Evolutionary conservation across 2,797 vertebrate species (phyloP).

Genomic region (Lithobates pipiens): DNA sequence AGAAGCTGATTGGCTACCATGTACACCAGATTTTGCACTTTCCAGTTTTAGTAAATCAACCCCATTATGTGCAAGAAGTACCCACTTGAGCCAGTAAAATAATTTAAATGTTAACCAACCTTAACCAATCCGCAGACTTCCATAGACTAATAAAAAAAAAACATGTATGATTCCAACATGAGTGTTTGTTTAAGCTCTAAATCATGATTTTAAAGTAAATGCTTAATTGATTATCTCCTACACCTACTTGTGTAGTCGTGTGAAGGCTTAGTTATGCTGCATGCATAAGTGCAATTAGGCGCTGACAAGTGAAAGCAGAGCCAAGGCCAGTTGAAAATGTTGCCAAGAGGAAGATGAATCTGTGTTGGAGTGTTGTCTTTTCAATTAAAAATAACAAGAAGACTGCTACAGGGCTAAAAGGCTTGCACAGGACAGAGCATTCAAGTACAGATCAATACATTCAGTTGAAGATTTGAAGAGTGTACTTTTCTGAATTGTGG

Average conservation of each 20-base stretch:
- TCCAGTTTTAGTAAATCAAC: no score
- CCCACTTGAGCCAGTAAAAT: no score
- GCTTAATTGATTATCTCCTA: background rate
- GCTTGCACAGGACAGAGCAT: conserved; percentile 28
- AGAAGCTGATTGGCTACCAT: no score
- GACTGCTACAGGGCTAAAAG: conserved; percentile 29
- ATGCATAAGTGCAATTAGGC: conserved; percentile 38
- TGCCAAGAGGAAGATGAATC: background rate
- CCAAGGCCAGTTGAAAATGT: conserved; percentile 12
- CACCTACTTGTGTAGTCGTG: conserved; percentile 8
- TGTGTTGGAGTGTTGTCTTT: conserved; percentile 36
- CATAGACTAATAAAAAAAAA: no score
- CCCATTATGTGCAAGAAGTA: no score
- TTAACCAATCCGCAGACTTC: no score
- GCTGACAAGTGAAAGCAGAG: conserved; percentile 45
- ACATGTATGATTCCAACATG: background rate
- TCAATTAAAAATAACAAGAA: conserved; percentile 47
- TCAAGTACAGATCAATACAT: conserved; percentile 33
- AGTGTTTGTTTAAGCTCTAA: background rate
- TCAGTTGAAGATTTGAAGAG: conserved; percentile 34
- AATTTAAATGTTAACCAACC: no score
- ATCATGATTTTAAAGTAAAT: background rate
- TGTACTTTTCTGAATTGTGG: background rate
- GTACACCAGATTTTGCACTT: no score
- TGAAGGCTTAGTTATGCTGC: conserved; percentile 17